These are phyloP conservation scores for Crax fasciolata DNA, from an alignment of 2,797 vertebrate genomes.

Conservation along the genomic window DNA sequence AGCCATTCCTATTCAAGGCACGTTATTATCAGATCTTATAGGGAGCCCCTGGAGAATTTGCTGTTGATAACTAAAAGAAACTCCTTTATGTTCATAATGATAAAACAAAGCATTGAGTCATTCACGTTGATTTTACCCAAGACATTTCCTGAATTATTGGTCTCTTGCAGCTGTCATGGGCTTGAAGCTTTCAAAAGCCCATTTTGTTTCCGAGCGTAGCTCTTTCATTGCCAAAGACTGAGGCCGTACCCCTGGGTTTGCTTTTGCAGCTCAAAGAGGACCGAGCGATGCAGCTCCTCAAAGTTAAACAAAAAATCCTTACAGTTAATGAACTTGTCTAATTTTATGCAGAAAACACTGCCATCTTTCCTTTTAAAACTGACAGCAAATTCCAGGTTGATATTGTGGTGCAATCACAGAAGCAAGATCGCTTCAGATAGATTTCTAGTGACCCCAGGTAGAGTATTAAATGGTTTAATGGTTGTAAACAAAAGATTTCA, in stretches of 20 bases:
- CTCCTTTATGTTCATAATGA: slow-evolving; percentile 81
- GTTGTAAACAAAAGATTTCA: too few species aligned
- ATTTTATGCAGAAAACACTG: slow-evolving; percentile 76
- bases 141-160: slow-evolving; percentile 78
- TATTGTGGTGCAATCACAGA: too few species aligned
- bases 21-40: slow-evolving; percentile 57
- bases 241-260: slow-evolving; percentile 54
- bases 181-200: slow-evolving; percentile 79
- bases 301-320: slow-evolving; percentile 62
- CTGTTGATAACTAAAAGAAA: slow-evolving; percentile 80
- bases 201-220: slow-evolving; percentile 73
- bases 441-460: too few species aligned
- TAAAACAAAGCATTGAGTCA: slow-evolving; percentile 78
- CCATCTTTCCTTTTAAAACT: slow-evolving; percentile 48
- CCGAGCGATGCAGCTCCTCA: not conserved
- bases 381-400: slow-evolving; percentile 53
- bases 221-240: slow-evolving; percentile 76
- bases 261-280: slow-evolving; percentile 58
- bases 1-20: slow-evolving; percentile 72
- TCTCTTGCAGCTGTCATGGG: slow-evolving; percentile 73
- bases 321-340: slow-evolving; percentile 74
- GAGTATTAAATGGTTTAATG: too few species aligned
- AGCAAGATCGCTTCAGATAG: too few species aligned
- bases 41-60: slow-evolving; percentile 71
- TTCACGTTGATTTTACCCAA: slow-evolving; percentile 73